Evolutionary conservation across 2,797 vertebrate genomes (phyloP), one percentile per base, ranked within the genome.

Genomic region (Valencia hispanica): DNA sequence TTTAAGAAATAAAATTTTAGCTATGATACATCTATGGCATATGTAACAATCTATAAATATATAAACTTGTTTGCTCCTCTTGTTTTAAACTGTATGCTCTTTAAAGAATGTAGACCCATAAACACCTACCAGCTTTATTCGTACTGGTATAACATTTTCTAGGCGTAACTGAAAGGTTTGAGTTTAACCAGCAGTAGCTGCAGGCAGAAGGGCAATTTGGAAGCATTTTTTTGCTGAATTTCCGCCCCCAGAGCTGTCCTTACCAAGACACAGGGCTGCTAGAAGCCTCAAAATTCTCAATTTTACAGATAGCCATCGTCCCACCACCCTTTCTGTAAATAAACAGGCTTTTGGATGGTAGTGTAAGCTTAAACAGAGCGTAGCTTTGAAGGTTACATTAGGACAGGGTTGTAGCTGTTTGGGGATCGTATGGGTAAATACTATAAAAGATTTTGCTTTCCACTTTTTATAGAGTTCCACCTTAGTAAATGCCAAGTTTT

Each of bases 221-320:
- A 68, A 85, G 45, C 61, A 39, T 68, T 82, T 86, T 82, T 86
- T 6, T 66, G 1, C 39, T 57, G 25, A 79, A 45, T 79, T 78
- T 71, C 41, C 20, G 74, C 89, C 93, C 90, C 93, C 71, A 81
- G 92, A 90, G 93, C 55, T 66, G 65, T 91, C 85, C 93, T 92
- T 89, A 93, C 72, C 30, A 12, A 68, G 50, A 82, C 84, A 83
- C 84, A 73, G 85, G 89, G 89, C 91, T 88, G 78, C 89, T 78
- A 75, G 88, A 55, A 50, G 81, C 79, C 86, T 78, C 86, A 81
- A 34, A 83, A 88, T 81, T 87, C 89, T 82, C 88, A 81, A 89
- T 93, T 85, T 89, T 61, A 77, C 85, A 59, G 94, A 94, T 93
- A 86, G 10, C 20, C 82, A 93, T 95, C 94, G 32, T 74, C 87